Evolutionary conservation across 1,140 invertebrate genomes (phyloP), one percentile per base, ranked within the genome.

Genomic region (Lordiphosa stackelbergi): DNA sequence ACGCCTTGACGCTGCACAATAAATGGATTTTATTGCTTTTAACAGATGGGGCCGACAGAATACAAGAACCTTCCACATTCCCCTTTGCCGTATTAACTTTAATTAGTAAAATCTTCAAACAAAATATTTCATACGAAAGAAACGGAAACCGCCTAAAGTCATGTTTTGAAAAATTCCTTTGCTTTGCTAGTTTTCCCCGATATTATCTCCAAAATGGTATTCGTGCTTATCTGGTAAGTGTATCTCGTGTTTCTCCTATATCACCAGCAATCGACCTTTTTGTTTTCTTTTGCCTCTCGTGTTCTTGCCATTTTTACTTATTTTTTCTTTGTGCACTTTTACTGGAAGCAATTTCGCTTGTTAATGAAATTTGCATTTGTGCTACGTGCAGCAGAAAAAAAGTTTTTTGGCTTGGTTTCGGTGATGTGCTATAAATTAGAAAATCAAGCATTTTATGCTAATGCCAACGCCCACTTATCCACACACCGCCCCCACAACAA

Each of bases 361-460:
- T 84, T 84, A 84, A 84, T 84, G 78, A 85, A 85, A 85, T 85
- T 85, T 85, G 79, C 79, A 85, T 79, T 85, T 74, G 61, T 68
- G 61, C 71, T 74, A 85, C 79, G 73, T 85, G 79, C 68, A 73
- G 71, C 65, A 75, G 53, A 75, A 61, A 35, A 53, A 49, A 68
- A 83, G 69, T 45, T 71, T 79, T 71, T 34, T 52, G 55, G 51
- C 61, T 69, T 58, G 58, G 53, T 78, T 84, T 79, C 41, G 63
- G 65, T 78, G 78, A 78, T 83, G 77, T 84, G 73, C 78, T 66
- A 83, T 81, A 81, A 81, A 81, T 81, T 81, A 81, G 75, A 81
- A 81, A 81, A 81, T 81, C 75, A 81, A 83, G 77, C 72, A 83
- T 64, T 81, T 83, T 83, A 81, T 81, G 75, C 75, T 83, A 81